Percentiles rank a stretch among this genome's conserved stretches.
Conservation (phyloP, 2,888 invertebrate species). For the Caenorhabditis panamensis region DNA sequence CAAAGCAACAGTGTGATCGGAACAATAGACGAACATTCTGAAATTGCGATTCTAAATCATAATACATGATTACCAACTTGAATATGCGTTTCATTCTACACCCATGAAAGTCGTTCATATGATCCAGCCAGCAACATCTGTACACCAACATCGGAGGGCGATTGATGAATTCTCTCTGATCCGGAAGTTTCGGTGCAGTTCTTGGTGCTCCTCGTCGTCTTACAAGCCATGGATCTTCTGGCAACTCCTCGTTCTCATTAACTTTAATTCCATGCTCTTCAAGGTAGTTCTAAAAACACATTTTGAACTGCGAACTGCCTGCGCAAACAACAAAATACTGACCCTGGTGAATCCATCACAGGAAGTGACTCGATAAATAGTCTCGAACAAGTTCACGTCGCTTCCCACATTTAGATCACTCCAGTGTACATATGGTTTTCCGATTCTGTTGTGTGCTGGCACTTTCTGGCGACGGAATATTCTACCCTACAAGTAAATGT, state of each 20-base stretch:
- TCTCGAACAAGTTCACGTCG: constrained; percentile 68
- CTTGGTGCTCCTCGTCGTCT: constrained; percentile 46
- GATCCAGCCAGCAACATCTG: constrained; percentile 69
- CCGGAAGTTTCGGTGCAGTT: constrained; percentile 58
- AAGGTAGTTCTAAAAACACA: constrained; percentile 61
- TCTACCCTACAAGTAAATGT: constrained; percentile 35
- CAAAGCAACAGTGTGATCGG: constrained; percentile 68
- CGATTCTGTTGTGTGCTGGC: constrained; percentile 52
- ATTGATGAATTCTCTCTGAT: constrained; percentile 63
- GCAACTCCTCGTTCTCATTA: constrained; percentile 63
- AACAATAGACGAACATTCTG: constrained; percentile 65
- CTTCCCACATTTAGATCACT: constrained; percentile 67
- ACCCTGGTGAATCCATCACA: constrained; percentile 66
- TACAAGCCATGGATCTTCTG: constrained; percentile 68
- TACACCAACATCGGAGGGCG: constrained; percentile 62
- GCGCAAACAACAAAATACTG: neutral
- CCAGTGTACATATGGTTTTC: constrained; percentile 67
- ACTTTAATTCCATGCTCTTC: constrained; percentile 68
- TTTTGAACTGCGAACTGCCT: neutral
- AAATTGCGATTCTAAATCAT: neutral
- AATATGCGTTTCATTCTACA: constrained; percentile 62
- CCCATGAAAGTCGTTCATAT: constrained; percentile 66
- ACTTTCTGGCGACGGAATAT: constrained; percentile 68
- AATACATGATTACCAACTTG: constrained; percentile 28
- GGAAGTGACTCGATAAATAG: constrained; percentile 62